Conservation (phyloP, 2,797 vertebrate species). For the Xenopus petersii region DNA sequence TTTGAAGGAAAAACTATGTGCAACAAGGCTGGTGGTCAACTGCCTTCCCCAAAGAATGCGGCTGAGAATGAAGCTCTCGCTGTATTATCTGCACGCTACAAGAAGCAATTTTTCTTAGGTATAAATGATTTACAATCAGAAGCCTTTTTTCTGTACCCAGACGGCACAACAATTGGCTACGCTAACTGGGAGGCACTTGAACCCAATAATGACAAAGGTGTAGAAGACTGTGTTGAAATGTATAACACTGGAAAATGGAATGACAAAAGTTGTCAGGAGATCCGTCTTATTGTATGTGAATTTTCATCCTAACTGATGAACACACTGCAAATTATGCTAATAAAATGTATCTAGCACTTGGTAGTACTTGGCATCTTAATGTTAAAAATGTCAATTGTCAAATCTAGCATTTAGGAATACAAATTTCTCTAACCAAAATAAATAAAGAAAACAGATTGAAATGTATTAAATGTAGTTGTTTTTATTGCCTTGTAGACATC, state of each 20-base stretch:
- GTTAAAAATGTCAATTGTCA: too few species aligned
- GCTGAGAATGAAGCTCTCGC: conserved; percentile 8
- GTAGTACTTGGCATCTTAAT: too few species aligned
- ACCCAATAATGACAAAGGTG: conserved; percentile 49
- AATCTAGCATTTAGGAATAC: too few species aligned
- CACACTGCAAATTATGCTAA: too few species aligned
- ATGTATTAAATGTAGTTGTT: too few species aligned
- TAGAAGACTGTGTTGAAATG: conserved; percentile 12
- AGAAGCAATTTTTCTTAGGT: conserved; percentile 18
- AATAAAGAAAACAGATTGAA: too few species aligned
- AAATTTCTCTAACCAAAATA: too few species aligned
- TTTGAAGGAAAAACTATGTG: conserved; percentile 41
- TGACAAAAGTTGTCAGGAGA: conserved; percentile 1
- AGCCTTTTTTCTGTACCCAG: conserved; percentile 5
- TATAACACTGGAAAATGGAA: not conserved
- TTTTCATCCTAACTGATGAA: not conserved
- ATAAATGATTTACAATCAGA: conserved; percentile 14
- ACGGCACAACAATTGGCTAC: not conserved
- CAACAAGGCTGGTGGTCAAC: conserved; percentile 48
- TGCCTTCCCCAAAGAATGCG: conserved; percentile 9
- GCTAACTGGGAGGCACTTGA: conserved; percentile 16
- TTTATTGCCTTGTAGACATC: too few species aligned
- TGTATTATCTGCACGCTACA: not conserved
- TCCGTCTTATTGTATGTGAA: conserved; percentile 35
- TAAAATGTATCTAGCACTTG: too few species aligned